Conservation (phyloP, 1,140 invertebrate species). For the Drosophila pseudoobscura region DNA sequence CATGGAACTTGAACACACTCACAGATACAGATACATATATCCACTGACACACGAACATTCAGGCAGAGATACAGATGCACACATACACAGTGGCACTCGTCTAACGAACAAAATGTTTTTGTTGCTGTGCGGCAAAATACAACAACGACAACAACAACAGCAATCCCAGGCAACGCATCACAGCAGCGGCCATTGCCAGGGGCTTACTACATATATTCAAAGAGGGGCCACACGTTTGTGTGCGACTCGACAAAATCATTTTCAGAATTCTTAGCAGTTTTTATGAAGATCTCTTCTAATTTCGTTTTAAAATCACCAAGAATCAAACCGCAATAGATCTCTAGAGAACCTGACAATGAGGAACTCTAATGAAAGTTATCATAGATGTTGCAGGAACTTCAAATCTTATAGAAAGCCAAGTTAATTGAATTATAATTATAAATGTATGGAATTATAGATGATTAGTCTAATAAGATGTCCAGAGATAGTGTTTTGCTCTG, state of each 20-base stretch:
- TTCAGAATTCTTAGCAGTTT: too few relatives aligned
- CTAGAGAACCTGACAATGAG: too few relatives aligned
- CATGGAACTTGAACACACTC: constrained; percentile 10
- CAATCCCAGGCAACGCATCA: constrained; percentile 71
- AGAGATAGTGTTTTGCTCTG: too few relatives aligned
- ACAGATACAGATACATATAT: constrained; percentile 49
- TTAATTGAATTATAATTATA: too few relatives aligned
- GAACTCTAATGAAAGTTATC: too few relatives aligned
- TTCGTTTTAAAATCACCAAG: too few relatives aligned
- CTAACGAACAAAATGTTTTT: constrained; percentile 75
- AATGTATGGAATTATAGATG: too few relatives aligned
- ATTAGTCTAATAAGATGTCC: too few relatives aligned
- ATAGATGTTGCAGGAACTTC: too few relatives aligned
- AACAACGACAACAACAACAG: constrained; percentile 64
- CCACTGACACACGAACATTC: constrained; percentile 18
- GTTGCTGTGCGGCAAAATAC: constrained; percentile 74
- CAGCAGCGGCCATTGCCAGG: constrained; percentile 60
- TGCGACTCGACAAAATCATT: neutral
- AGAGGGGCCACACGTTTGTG: neutral
- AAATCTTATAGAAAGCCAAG: too few relatives aligned
- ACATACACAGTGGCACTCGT: constrained; percentile 61
- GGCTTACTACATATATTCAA: constrained; percentile 7
- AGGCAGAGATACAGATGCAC: constrained; percentile 29
- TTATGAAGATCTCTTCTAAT: neutral
- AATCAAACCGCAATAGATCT: too few relatives aligned